Evolutionary conservation across 1,140 invertebrate species (phyloP).

Genomic region (Antheraea mylitta): DNA sequence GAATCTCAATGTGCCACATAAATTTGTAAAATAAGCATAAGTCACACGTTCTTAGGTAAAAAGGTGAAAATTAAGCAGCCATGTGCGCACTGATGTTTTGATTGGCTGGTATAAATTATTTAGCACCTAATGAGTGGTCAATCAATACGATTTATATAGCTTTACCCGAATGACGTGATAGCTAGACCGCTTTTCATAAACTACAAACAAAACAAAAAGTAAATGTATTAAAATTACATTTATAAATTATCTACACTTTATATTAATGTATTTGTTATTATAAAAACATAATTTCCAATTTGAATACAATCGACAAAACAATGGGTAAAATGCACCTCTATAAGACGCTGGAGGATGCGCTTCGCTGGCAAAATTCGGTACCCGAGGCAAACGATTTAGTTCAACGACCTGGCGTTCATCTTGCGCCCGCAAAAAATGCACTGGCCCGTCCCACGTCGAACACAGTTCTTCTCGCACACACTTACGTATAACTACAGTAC

Average conservation of each 20-base stretch:
- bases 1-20: conserved; percentile 38
- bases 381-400: conserved; percentile 64
- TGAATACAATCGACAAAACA: background rate
- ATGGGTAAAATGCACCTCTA: conserved; percentile 26
- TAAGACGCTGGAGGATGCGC: conserved; percentile 53
- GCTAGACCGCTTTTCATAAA: too few relatives aligned
- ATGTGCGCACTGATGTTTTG: too few relatives aligned
- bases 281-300: background rate
- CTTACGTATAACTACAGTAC: conserved; percentile 34
- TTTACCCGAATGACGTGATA: too few relatives aligned
- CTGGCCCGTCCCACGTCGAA: conserved; percentile 68
- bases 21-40: conserved; percentile 40
- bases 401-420: conserved; percentile 69
- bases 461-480: conserved; percentile 50
- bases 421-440: conserved; percentile 74
- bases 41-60: conserved; percentile 40
- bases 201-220: too few relatives aligned
- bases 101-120: too few relatives aligned
- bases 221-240: too few relatives aligned
- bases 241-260: too few relatives aligned
- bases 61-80: background rate
- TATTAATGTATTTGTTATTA: too few relatives aligned
- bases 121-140: too few relatives aligned
- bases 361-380: conserved; percentile 63
- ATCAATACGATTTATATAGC: too few relatives aligned